phyloP scores from a whole-genome alignment of 2,113 vertebrate species.

The Pelecanus crispus region DNA sequence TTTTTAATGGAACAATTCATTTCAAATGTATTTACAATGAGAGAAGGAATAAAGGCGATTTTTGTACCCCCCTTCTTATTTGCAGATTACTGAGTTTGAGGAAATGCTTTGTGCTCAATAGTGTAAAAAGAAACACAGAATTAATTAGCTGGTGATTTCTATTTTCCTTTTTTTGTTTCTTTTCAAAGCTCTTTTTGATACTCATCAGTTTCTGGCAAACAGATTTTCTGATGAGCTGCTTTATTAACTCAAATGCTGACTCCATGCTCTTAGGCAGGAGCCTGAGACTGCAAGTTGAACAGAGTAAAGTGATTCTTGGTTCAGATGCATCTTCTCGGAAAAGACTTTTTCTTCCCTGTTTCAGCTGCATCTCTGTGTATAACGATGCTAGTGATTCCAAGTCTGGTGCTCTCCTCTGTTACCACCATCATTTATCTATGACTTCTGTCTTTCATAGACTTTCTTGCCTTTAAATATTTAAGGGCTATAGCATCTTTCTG shows the following conservation, averaged over 20 bases:
- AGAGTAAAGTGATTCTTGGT: neutral
- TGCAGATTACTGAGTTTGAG: neutral
- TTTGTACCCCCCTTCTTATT: neutral
- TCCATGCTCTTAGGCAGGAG: neutral
- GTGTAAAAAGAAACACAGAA: neutral
- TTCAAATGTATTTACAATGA: neutral
- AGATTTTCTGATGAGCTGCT: neutral
- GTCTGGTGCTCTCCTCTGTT: neutral
- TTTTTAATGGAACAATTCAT: neutral
- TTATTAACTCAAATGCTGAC: neutral
- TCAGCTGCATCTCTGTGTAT: neutral
- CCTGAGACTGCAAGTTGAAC: neutral
- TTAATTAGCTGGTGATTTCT: neutral
- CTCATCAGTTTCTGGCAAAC: neutral
- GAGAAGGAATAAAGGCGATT: neutral
- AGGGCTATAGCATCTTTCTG: neutral
- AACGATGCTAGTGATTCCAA: neutral
- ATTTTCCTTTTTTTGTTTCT: neutral
- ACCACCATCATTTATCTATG: fast-evolving
- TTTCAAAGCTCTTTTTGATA: neutral
- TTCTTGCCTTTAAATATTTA: neutral
- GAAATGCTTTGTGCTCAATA: neutral
- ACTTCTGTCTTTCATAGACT: neutral
- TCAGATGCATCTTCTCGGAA: neutral
- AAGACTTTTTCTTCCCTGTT: neutral